A percentile compares a stretch with the other conserved stretches of the same genome.
phyloP scores from a whole-genome alignment of 2,888 invertebrate species.

The Chloroclysta siterata region DNA sequence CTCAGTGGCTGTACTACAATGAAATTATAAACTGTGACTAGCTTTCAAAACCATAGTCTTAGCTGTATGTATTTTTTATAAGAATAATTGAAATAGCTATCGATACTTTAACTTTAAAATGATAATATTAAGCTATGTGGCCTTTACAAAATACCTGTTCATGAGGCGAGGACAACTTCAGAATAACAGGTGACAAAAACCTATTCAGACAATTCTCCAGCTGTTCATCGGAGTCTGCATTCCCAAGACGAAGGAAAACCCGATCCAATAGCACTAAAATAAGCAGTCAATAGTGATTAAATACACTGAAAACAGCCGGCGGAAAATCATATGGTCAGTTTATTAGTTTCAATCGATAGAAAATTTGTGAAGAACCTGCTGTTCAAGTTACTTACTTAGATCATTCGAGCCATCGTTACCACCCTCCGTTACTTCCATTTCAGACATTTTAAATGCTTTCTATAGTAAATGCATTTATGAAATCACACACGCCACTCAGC shows the following conservation, averaged over 20 bases:
- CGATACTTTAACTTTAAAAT: background rate
- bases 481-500: constrained; percentile 5
- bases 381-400: background rate
- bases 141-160: constrained; percentile 87
- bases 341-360: constrained; percentile 15
- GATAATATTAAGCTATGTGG: background rate
- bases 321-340: constrained; percentile 38
- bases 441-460: constrained; percentile 64
- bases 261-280: constrained; percentile 92
- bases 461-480: constrained; percentile 6
- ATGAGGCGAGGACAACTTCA: constrained; percentile 95
- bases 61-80: background rate
- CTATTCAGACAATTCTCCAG: constrained; percentile 91
- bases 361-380: background rate
- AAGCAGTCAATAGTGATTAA: constrained; percentile 29
- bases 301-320: constrained; percentile 33
- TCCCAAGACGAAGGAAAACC: constrained; percentile 94
- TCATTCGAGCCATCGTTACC: constrained; percentile 63
- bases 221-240: constrained; percentile 95
- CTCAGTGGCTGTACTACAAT: too few species aligned
- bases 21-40: too few species aligned
- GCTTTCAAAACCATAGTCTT: too few species aligned
- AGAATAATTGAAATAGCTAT: background rate
- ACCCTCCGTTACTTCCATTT: constrained; percentile 77
- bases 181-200: constrained; percentile 94